These are phyloP conservation scores for Blastobasis adustella DNA, from an alignment of 2,888 invertebrate species.

Conservation along the genomic window DNA sequence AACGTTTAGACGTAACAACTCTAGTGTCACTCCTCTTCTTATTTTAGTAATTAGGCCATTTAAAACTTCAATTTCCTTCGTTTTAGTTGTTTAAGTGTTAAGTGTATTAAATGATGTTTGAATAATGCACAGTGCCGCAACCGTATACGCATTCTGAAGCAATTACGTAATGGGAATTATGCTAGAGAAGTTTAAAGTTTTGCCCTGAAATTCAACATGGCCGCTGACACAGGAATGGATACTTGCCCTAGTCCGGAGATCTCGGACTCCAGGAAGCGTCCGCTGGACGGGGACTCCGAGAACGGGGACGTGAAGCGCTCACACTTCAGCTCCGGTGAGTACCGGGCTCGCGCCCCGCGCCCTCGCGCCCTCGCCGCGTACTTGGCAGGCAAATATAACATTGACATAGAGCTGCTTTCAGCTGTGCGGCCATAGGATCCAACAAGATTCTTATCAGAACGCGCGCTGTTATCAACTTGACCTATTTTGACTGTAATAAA, in stretches of 20 bases:
- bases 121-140: conserved; percentile 64
- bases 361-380: conserved; percentile 50
- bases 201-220: conserved; percentile 83
- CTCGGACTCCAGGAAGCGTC: conserved; percentile 92
- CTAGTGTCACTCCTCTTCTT: conserved; percentile 67
- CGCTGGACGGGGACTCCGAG: conserved; percentile 90
- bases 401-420: conserved; percentile 58
- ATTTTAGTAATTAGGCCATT: conserved; percentile 63
- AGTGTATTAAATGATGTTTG: conserved; percentile 59
- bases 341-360: conserved; percentile 28
- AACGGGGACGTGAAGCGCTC: conserved; percentile 92
- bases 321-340: conserved; percentile 92
- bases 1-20: conserved; percentile 68
- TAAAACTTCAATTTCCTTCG: conserved; percentile 50
- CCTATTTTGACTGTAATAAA: conserved; percentile 57
- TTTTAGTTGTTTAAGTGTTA: conserved; percentile 66
- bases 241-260: conserved; percentile 95
- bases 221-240: conserved; percentile 95
- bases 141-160: conserved; percentile 59
- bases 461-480: conserved; percentile 58
- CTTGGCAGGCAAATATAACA: conserved; percentile 64
- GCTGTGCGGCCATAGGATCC: conserved; percentile 41
- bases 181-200: conserved; percentile 73
- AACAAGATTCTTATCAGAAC: conserved; percentile 67
- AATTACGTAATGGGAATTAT: conserved; percentile 76